A percentile compares a stretch with the other conserved stretches of the same genome.
phyloP scores from a whole-genome alignment of 2,113 vertebrate species.

The Chloropsis cyanopogon region DNA sequence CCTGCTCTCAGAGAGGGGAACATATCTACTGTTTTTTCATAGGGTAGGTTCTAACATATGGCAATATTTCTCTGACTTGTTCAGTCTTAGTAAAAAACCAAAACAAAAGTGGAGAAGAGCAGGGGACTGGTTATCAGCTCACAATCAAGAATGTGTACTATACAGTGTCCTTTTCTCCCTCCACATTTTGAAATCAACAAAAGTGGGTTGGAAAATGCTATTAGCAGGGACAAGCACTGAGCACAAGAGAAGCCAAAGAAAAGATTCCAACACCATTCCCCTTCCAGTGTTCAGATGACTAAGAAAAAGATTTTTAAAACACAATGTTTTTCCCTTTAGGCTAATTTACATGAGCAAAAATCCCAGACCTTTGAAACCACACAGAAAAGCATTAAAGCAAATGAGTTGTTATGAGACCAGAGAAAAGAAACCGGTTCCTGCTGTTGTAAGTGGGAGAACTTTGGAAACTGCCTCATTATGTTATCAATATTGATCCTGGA shows the following conservation, averaged over 20 bases:
- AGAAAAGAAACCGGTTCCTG: not conserved
- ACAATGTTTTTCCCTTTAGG: not conserved
- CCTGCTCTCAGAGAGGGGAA: not conserved
- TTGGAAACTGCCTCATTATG: not conserved
- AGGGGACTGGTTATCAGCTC: not conserved
- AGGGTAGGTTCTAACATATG: not conserved
- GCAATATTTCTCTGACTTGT: not conserved
- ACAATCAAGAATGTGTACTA: not conserved
- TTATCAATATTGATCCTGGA: not conserved
- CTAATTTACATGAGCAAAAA: not conserved
- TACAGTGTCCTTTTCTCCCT: not conserved
- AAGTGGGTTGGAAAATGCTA: not conserved
- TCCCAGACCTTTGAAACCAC: not conserved
- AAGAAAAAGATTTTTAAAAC: not conserved
- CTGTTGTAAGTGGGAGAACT: not conserved
- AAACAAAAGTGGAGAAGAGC: not conserved
- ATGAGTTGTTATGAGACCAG: not conserved
- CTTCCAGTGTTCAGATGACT: not conserved
- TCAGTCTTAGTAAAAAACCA: not conserved
- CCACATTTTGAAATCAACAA: not conserved
- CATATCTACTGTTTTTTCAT: not conserved
- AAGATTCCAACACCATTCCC: not conserved
- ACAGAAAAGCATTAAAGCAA: not conserved
- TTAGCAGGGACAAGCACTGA: not conserved
- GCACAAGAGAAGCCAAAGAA: not conserved